Conservation (phyloP, 2,888 invertebrate species). For the Ectemnius cavifrons region DNA sequence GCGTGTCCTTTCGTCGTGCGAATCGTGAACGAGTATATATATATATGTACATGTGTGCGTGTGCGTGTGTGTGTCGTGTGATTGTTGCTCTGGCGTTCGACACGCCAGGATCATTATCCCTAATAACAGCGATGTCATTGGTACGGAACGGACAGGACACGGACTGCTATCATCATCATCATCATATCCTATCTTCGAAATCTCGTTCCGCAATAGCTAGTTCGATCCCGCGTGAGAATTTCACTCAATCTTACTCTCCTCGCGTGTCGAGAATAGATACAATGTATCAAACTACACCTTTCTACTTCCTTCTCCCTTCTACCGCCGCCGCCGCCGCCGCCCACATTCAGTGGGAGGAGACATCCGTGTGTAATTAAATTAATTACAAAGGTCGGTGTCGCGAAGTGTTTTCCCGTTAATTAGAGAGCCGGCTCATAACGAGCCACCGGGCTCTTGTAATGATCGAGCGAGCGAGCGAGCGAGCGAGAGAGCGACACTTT, state of each 20-base stretch:
- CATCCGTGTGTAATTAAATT: neutral
- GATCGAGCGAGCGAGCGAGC: neutral
- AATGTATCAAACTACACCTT: neutral
- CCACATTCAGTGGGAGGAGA: neutral
- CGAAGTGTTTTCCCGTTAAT: neutral
- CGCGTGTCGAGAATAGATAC: too few relatives aligned
- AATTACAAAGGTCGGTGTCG: neutral
- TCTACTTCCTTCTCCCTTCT: neutral
- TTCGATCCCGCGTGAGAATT: neutral
- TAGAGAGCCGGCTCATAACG: constrained; percentile 3
- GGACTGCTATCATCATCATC: constrained; percentile 1
- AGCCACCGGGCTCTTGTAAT: neutral
- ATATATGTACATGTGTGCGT: too few relatives aligned
- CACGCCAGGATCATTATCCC: constrained; percentile 64
- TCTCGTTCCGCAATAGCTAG: neutral
- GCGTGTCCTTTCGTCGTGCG: constrained; percentile 30
- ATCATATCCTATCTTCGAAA: neutral
- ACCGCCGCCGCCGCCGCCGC: neutral
- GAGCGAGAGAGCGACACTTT: neutral
- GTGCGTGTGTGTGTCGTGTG: too few relatives aligned
- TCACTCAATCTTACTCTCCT: too few relatives aligned
- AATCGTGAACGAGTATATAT: constrained; percentile 6
- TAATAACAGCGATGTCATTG: constrained; percentile 51
- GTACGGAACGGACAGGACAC: constrained; percentile 27
- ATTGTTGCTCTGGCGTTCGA: constrained; percentile 43